Base-by-base conservation (phyloP, 2,888 invertebrate species). In the Globia sparganii region DNA sequence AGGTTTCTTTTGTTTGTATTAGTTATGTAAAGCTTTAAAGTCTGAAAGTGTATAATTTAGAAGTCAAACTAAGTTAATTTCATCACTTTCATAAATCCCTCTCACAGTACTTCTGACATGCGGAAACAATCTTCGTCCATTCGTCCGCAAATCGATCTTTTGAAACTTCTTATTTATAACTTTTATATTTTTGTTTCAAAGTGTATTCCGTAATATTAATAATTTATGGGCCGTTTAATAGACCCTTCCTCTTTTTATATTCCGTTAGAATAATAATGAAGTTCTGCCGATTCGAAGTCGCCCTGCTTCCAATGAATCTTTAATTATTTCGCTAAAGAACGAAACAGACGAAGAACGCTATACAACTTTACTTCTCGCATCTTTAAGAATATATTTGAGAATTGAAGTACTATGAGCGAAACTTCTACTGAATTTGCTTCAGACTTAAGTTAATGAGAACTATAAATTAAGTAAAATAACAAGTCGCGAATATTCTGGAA, bases 391-490 rank as follows among this genome's bases (percentile, higher is more conserved):
- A 64, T 46, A 75, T 62, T 69, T 75, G 25, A 73, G 28, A 59
- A 58, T 46, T 37, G 3, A 71, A 49, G 28, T 68, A 69, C 58
- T 58, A 56, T 18, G n/a, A 85, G 46, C n/a, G 18, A 62, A 72
- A 72, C 75, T 86, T 65, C 34, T 61, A 53, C 65, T 64, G 65
- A 65, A 74, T 83, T 78, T 56, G 34, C 53, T 56, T 37, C 49
- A 62, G 43, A 70, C 67, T 78, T 49, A 53, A 71, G 40, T 77
- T 69, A 73, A 69, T 62, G 64, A 58, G 58, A 69, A 80, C 72
- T 81, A 83, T 81, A 62, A 80, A 75, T 80, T 66, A 72, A 69
- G 67, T 74, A n/a, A 80, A 75, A 78, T 79, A 78, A 66, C 66
- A 77, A 77, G 64, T 70, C 67, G 53, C 3, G 31, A 85, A 75